Conservation (phyloP, 2,888 invertebrate species). For the Anodontia alba region DNA sequence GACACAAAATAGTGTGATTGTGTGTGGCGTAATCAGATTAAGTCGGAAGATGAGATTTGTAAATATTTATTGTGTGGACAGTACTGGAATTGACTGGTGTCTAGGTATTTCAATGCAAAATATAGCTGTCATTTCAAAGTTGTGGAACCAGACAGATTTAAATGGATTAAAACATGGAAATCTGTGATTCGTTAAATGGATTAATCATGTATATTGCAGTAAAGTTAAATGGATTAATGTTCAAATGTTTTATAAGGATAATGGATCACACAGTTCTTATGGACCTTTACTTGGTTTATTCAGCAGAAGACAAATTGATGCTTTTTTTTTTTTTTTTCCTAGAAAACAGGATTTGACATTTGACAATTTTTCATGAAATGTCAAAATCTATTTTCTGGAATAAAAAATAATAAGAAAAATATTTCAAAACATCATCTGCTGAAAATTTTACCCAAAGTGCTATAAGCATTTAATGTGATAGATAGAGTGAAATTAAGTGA, state of each 20-base stretch:
- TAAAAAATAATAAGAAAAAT: too few relatives aligned
- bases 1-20: background rate
- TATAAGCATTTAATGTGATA: too few relatives aligned
- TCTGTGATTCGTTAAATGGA: constrained; percentile 4
- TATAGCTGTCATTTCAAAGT: background rate
- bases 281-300: too few relatives aligned
- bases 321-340: too few relatives aligned
- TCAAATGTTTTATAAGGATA: background rate
- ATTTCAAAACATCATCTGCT: too few relatives aligned
- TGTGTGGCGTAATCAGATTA: background rate
- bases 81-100: background rate
- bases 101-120: background rate
- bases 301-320: too few relatives aligned
- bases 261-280: too few relatives aligned
- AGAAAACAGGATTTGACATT: too few relatives aligned
- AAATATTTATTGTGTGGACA: background rate
- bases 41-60: background rate
- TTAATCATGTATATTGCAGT: constrained; percentile 6
- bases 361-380: too few relatives aligned
- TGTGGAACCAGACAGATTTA: background rate
- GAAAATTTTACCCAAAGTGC: too few relatives aligned
- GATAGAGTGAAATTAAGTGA: too few relatives aligned
- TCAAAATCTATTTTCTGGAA: too few relatives aligned
- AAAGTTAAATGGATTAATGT: constrained; percentile 8
- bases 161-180: background rate